Base-by-base conservation (phyloP, 2,113 vertebrate genomes). In the Geothlypis trichas region DNA sequence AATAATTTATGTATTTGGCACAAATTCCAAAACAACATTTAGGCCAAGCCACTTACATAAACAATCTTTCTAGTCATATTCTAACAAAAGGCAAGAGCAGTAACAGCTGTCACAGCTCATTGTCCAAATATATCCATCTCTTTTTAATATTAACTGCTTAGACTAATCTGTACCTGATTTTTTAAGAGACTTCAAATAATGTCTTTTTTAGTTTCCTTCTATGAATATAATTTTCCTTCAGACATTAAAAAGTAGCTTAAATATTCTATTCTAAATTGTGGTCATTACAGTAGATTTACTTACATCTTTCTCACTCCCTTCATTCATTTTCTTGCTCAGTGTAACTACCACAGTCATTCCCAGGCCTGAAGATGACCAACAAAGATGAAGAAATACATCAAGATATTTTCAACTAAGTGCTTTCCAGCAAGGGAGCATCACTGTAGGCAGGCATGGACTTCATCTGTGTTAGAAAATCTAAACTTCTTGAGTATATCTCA, bases 1-100 rank as follows among this genome's bases (percentile, higher is more conserved):
- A 93, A 71, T 57, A 77, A 90, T 68, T 83, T 81, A 90, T 26
- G 71, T 68, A 84, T 91, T 87, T 96, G 90, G 83, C 87, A 94
- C 49, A 68, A 95, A 76, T 71, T 67, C 63, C 77, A 52, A 37
- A 80, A 83, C n/a, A 88, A 55, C 18, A 28, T 71, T 73, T 68
- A 88, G 79, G 55, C 85, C 93, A 96, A 96, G 30, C 41, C 71
- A 92, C 57, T 86, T 78, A 72, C 7, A 78, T 61, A 96, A 93
- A 90, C 83, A 77, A 69, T 41, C 33, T 63, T 94, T 91, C 46
- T 26, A 57, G 57, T 81, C 72, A 49, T 52, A 94, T n/a, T 65
- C 47, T 94, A 84, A 20, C 71, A 96, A 91, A 88, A 85, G 52
- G 42, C 55, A 95, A 77, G 44, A 96, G 42, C 11, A 82, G 42